Base-by-base conservation (phyloP, 2,888 invertebrate genomes). In the Carterocephalus palaemon region DNA sequence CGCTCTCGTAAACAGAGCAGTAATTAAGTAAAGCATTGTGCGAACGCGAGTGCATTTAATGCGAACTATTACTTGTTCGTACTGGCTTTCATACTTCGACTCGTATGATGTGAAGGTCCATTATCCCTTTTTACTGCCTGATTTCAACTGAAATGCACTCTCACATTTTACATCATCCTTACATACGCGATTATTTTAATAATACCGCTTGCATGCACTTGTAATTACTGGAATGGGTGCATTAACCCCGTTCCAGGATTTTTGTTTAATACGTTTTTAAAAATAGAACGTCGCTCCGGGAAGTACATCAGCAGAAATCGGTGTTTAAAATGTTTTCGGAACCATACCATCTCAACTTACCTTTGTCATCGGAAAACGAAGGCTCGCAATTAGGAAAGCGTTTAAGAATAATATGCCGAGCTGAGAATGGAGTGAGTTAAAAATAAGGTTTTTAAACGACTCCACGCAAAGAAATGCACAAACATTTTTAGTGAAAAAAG, bases 21-120 rank as follows among this genome's bases (percentile, higher is more conserved):
- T 60, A 60, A 63, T 63, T 61, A 63, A 59, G 56, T 54, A 59
- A 57, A 62, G 54, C 59, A 50, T 47, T 46, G 53, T 52, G 54
- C 49, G 53, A 57, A 59, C 52, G 55, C 51, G 53, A 54, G 49
- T 51, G 60, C 58, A 57, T 53, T 59, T 57, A 60, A 56, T 58
- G 59, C 40, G 49, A 47, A 50, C 53, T 56, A 53, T 56, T 57
- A 58, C 51, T 55, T 50, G 50, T 50, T 38, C 36, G 29, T 17
- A 15, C 17, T 17, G 20, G 20, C 33, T 33, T 28, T 38, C 28
- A 28, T 38, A 28, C 37, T 16, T 36, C 37, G 10, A 20, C 22
- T 17, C 40, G 20, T 28, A 32, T 32, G 36, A 29, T 36, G 15
- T 36, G 19, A 12, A 7, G 20, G 20, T 26, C 33, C 29, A 31